phyloP scores from a whole-genome alignment of 1,140 invertebrate species.

The Aphelenchoides besseyi region DNA sequence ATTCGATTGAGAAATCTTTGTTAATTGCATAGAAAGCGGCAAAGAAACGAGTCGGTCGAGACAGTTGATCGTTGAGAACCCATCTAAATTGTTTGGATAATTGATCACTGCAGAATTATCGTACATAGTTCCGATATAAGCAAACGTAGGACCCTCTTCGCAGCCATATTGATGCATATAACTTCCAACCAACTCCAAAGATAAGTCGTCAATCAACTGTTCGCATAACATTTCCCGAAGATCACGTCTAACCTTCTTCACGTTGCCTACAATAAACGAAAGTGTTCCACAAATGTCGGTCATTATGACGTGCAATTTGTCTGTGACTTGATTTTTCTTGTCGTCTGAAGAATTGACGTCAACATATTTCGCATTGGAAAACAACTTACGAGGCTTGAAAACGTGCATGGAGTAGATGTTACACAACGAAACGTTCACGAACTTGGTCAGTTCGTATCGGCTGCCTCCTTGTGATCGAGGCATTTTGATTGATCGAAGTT shows the following conservation, averaged over 20 bases:
- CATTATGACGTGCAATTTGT: constrained; percentile 29
- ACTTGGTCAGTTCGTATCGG: constrained; percentile 33
- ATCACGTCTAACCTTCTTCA: background rate
- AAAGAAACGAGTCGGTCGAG: constrained; percentile 41
- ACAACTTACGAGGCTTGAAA: constrained; percentile 24
- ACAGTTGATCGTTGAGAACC: constrained; percentile 50
- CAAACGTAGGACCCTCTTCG: constrained; percentile 20
- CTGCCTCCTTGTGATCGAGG: too few relatives aligned
- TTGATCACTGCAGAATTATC: too few relatives aligned
- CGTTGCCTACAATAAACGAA: constrained; percentile 27
- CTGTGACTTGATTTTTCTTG: constrained; percentile 4
- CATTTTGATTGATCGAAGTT: background rate
- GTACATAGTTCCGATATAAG: background rate
- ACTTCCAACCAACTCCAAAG: constrained; percentile 42
- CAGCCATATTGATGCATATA: constrained; percentile 1
- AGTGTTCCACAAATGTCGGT: constrained; percentile 37
- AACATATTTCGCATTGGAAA: too few relatives aligned
- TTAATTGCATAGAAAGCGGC: constrained; percentile 47
- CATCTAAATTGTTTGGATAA: constrained; percentile 37
- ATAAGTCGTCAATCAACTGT: constrained; percentile 24
- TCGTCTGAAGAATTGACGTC: too few relatives aligned
- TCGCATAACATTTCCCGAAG: constrained; percentile 19
- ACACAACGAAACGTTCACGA: constrained; percentile 35
- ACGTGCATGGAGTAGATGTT: constrained; percentile 44
- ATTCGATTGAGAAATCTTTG: constrained; percentile 27